These are phyloP conservation scores for Spizella passerina DNA, from an alignment of 2,797 vertebrate genomes.

Conservation along the genomic window DNA sequence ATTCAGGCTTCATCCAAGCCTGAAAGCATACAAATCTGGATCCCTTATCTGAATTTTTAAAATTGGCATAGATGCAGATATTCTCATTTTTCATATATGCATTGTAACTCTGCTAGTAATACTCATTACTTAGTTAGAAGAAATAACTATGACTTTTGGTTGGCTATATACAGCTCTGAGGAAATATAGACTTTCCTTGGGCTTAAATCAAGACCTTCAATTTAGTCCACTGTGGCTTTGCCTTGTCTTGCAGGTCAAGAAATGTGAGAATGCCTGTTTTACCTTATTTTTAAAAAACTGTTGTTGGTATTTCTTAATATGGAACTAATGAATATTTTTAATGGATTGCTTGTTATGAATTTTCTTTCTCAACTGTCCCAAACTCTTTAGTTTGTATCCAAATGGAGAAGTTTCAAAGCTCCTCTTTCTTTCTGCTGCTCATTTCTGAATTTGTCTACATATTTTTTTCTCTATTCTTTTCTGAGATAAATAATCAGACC, in stretches of 20 bases:
- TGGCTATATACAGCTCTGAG: not conserved
- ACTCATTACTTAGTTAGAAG: not conserved
- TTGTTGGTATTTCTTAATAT: not conserved
- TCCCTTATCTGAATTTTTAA: not conserved
- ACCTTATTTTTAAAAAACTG: not conserved
- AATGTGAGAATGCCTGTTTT: not conserved
- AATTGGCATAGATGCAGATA: not conserved
- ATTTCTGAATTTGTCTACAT: conserved; percentile 22
- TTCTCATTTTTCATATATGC: not conserved
- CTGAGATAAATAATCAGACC: conserved; percentile 53
- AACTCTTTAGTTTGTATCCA: not conserved
- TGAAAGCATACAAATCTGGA: not conserved
- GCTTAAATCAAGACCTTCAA: not conserved
- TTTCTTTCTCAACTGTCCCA: not conserved
- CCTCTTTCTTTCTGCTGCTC: not conserved
- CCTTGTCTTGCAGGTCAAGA: not conserved
- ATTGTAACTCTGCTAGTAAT: not conserved
- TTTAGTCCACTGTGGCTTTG: not conserved
- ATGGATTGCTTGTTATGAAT: not conserved
- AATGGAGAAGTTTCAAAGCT: not conserved
- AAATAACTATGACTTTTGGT: not conserved
- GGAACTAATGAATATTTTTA: not conserved
- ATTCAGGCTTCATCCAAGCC: not conserved
- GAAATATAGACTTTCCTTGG: not conserved
- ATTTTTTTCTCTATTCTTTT: conserved; percentile 49